Conservation (phyloP, 2,888 invertebrate genomes). For the Acleris cristana region DNA sequence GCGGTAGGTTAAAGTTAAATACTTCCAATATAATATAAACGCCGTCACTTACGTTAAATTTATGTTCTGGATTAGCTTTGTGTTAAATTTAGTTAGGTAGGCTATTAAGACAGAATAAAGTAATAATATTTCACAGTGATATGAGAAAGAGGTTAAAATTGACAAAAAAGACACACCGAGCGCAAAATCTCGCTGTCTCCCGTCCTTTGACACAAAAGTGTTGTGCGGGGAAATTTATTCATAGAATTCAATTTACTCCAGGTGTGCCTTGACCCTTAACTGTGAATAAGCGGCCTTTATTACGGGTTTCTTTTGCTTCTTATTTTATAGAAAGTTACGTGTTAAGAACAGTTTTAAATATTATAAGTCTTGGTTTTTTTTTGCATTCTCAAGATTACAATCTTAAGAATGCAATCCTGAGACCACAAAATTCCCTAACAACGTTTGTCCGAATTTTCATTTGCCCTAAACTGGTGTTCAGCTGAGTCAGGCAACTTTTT, state of each 20-base stretch:
- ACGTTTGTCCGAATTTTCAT: too few species aligned
- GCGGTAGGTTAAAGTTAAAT: too few species aligned
- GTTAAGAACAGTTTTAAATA: conserved; percentile 6
- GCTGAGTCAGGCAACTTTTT: too few species aligned
- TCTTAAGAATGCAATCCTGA: too few species aligned
- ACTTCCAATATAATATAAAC: too few species aligned
- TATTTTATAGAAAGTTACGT: conserved; percentile 45
- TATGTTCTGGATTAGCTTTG: too few species aligned
- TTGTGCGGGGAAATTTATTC: conserved; percentile 69
- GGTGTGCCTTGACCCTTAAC: conserved; percentile 79
- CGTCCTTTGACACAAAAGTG: conserved; percentile 45
- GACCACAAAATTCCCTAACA: too few species aligned
- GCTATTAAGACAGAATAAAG: too few species aligned
- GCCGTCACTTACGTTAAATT: too few species aligned
- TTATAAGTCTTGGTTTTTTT: neutral
- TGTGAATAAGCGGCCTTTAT: conserved; percentile 73
- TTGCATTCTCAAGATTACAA: too few species aligned
- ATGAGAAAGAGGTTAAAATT: conserved; percentile 32
- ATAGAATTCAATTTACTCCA: conserved; percentile 79
- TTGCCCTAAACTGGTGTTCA: too few species aligned
- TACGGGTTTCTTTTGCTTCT: conserved; percentile 68
- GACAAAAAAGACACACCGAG: conserved; percentile 9
- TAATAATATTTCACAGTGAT: neutral
- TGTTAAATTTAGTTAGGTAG: too few species aligned
- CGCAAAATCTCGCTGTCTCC: conserved; percentile 42